A percentile compares a stretch with the other conserved stretches of the same genome.
Evolutionary conservation across 2,797 vertebrate species (phyloP).

Genomic region (Tenualosa thibaudeaui): DNA sequence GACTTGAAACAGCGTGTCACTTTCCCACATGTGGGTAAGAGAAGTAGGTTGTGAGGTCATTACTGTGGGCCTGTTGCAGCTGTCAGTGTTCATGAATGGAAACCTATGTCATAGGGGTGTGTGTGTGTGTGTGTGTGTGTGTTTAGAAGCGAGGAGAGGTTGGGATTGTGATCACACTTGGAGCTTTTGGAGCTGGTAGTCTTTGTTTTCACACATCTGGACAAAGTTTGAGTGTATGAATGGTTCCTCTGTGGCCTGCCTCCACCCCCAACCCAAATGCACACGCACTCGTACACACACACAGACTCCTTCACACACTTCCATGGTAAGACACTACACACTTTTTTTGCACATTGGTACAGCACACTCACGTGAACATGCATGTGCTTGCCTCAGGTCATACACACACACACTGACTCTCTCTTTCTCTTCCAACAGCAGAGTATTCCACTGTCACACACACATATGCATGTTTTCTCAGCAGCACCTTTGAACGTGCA

Average conservation of each 20-base stretch:
- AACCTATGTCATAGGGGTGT: background rate
- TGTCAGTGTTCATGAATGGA: background rate
- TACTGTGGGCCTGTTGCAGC: background rate
- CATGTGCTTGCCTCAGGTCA: background rate
- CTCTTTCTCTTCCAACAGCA: background rate
- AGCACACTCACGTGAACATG: constrained; percentile 2
- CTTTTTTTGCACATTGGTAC: background rate
- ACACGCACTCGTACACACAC: background rate
- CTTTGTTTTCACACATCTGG: constrained; percentile 47
- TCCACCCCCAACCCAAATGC: background rate
- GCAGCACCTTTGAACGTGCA: background rate
- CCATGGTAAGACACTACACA: background rate
- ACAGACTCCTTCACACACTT: background rate
- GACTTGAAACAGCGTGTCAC: background rate
- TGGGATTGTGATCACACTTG: constrained; percentile 16
- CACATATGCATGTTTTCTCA: constrained; percentile 6
- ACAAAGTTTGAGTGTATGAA: constrained; percentile 39
- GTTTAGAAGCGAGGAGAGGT: background rate
- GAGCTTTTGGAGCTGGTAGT: background rate
- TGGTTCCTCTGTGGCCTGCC: constrained; percentile 35
- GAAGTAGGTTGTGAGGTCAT: background rate
- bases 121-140: constrained; percentile 7
- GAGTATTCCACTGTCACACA: background rate
- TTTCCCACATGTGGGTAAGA: background rate
- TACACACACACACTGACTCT: background rate